These are phyloP conservation scores for Morpho helenor DNA, from an alignment of 2,888 invertebrate species.

Conservation along the genomic window DNA sequence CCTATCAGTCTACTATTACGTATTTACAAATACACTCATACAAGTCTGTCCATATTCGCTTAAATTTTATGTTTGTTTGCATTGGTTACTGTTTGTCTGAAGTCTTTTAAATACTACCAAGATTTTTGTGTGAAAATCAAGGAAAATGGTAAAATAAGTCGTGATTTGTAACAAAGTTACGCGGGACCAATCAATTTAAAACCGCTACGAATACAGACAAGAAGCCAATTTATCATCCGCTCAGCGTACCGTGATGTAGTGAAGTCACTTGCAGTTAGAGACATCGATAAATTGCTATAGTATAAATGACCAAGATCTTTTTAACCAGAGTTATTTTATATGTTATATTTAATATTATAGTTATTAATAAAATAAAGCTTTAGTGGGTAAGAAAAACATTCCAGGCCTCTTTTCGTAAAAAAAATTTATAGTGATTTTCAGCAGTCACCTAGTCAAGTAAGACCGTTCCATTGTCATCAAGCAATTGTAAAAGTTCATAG, in stretches of 20 bases:
- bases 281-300: constrained; percentile 8
- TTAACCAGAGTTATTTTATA: too few species aligned
- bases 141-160: constrained; percentile 13
- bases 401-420: too few species aligned
- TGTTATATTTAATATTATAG: too few species aligned
- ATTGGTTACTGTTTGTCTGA: background rate
- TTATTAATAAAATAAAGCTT: too few species aligned
- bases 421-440: too few species aligned
- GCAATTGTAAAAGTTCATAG: background rate
- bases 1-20: too few species aligned
- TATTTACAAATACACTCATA: too few species aligned
- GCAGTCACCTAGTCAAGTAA: too few species aligned
- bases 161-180: constrained; percentile 27
- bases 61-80: too few species aligned
- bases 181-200: constrained; percentile 33
- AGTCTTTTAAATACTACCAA: background rate
- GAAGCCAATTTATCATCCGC: constrained; percentile 36
- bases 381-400: too few species aligned
- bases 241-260: constrained; percentile 25
- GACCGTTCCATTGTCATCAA: background rate
- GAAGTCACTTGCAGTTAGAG: constrained; percentile 10
- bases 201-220: constrained; percentile 31
- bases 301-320: too few species aligned
- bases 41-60: background rate
- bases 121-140: constrained; percentile 5